Evolutionary conservation across 2,113 vertebrate species (phyloP), one percentile per base, ranked within the genome.

Genomic region (Promerops cafer): DNA sequence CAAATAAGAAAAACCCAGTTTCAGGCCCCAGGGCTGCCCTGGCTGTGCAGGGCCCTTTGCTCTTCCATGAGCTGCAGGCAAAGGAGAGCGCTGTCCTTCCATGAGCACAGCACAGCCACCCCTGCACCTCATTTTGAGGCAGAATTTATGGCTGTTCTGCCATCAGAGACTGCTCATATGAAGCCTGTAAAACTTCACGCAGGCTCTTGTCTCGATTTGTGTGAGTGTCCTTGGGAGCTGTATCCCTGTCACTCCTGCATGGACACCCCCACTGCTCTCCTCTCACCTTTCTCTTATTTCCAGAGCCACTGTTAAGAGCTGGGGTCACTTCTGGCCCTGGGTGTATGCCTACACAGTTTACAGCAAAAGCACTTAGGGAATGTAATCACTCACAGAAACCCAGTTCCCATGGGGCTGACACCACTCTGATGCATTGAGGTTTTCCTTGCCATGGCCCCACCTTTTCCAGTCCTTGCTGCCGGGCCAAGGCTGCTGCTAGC

Each of bases 61-160:
- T 84, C 12, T 49, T 35, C 52, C 53, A 20, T 0, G 5, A 89
- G 37, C 30, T 0, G 0, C 5, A 2, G 80, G 31, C 8, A 7
- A 53, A 63, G 49, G 26, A 4, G 2, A 54, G 53, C 1, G 1
- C 44, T 60, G 28, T 45, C 7, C 44, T 91, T 56, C 15, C 4
- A 5, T 1, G 15, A 81, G 33, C 50, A 33, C 28, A 74, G 53
- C 54, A 19, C 42, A 74, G 39, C 27, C 54, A 57, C 6, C 13
- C 16, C 39, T 40, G 23, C 37, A 37, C 33, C 35, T 45, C 1
- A 1, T 65, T 84, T 49, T 59, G 47, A 31, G 56, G 21, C n/a
- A 87, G 80, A 40, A 89, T 87, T 83, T 9, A 3, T 37, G 44
- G 31, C 42, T 70, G 27, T 42, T 35, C 30, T 93, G 60, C 39